These are phyloP conservation scores for Neodontobutis hainanensis DNA, from an alignment of 2,113 vertebrate species.

Conservation along the genomic window DNA sequence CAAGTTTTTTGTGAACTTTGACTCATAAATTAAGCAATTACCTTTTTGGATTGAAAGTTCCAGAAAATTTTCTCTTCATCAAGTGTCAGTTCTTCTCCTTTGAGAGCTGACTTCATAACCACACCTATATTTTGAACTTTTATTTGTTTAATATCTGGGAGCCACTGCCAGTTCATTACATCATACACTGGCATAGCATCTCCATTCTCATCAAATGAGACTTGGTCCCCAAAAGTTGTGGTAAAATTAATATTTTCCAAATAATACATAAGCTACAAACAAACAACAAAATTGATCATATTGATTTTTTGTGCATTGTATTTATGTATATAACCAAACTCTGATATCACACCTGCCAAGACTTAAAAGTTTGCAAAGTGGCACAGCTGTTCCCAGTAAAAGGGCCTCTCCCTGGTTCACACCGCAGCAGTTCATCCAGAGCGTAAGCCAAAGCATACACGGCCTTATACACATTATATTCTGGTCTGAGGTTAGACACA, in stretches of 20 bases:
- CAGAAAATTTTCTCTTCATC: conserved; percentile 67
- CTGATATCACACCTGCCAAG: conserved; percentile 29
- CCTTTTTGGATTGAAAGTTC: conserved; percentile 45
- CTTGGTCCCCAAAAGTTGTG: conserved; percentile 66
- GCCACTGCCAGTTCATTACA: conserved; percentile 70
- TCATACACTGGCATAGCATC: conserved; percentile 73
- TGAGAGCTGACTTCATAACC: conserved; percentile 47
- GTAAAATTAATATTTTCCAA: conserved; percentile 71
- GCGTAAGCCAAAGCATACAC: conserved; percentile 43
- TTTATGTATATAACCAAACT: neutral
- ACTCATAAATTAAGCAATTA: conserved; percentile 15
- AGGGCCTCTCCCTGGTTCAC: conserved; percentile 33
- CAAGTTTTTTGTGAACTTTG: no score
- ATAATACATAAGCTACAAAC: conserved; percentile 68
- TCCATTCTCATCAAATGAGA: conserved; percentile 74
- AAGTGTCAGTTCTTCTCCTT: conserved; percentile 57
- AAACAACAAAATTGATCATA: neutral
- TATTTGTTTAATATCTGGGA: conserved; percentile 40
- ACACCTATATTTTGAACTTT: conserved; percentile 58
- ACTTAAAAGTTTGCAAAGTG: conserved; percentile 13
- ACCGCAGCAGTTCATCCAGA: conserved; percentile 41
- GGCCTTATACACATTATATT: conserved; percentile 58
- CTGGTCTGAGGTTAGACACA: conserved; percentile 33
- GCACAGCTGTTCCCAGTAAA: conserved; percentile 35
- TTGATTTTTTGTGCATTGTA: neutral